Conservation (phyloP, 2,113 vertebrate genomes). For the Muntiacus muntjak region DNA sequence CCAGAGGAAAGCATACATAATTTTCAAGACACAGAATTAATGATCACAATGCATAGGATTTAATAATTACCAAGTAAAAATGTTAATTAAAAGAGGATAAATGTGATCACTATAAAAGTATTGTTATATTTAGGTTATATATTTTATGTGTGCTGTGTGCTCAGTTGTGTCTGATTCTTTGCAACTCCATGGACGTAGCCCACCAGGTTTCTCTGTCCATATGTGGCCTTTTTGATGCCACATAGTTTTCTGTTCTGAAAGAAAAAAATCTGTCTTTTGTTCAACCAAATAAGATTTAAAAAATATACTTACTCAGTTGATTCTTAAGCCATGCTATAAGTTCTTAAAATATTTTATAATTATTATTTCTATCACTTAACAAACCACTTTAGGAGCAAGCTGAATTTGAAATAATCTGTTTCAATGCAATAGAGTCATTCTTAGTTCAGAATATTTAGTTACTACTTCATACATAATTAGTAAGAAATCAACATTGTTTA, state of each 20-base stretch:
- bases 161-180: background rate
- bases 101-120: background rate
- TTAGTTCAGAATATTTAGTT: background rate
- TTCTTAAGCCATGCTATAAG: background rate
- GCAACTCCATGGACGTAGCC: background rate
- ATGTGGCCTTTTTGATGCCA: background rate
- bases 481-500: background rate
- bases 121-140: background rate
- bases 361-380: background rate
- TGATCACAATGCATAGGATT: background rate
- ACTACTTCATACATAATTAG: background rate
- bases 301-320: background rate
- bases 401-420: background rate
- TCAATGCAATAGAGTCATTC: background rate
- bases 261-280: background rate
- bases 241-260: background rate
- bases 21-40: background rate
- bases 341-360: slow-evolving; percentile 15
- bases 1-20: background rate
- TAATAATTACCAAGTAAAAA: background rate
- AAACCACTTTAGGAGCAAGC: background rate
- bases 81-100: background rate
- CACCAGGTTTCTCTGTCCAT: background rate
- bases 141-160: background rate
- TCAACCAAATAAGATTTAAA: background rate